A percentile compares a stretch with the other conserved stretches of the same genome.
Evolutionary conservation across 2,797 vertebrate species (phyloP).

Genomic region (Gambelia wislizenii): DNA sequence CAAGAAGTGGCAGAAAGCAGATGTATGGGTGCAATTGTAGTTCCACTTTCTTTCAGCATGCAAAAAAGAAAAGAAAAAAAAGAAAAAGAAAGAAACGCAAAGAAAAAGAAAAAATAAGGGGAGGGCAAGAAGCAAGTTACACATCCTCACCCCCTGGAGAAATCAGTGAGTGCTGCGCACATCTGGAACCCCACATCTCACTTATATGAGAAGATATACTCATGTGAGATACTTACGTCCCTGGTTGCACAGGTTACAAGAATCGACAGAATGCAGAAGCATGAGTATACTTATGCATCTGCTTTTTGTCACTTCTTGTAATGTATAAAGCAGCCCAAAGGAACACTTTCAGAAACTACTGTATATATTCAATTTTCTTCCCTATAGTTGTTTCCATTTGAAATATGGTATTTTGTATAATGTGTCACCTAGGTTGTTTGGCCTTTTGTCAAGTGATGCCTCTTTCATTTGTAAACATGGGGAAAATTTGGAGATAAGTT

Average conservation of each 20-base stretch:
- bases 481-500: constrained; percentile 40
- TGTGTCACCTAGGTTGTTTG: constrained; percentile 37
- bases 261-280: neutral
- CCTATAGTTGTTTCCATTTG: constrained; percentile 11
- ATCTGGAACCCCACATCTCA: neutral
- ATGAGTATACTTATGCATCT: neutral
- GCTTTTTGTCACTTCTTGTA: constrained; percentile 8
- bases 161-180: neutral
- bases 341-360: neutral
- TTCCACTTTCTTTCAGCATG: neutral
- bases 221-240: neutral
- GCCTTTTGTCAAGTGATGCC: constrained; percentile 37
- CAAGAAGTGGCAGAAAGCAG: neutral
- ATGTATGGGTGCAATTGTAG: neutral
- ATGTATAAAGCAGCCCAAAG: neutral
- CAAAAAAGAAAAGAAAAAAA: neutral
- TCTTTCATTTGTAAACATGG: constrained; percentile 26
- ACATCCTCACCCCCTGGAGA: neutral
- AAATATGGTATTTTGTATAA: constrained; percentile 38
- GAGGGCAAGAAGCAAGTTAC: too few relatives aligned
- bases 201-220: neutral
- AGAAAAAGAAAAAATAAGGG: too few relatives aligned
- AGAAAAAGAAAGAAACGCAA: neutral
- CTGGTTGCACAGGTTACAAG: neutral
- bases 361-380: constrained; percentile 12